Percentiles rank a stretch among this genome's conserved stretches.
phyloP scores from a whole-genome alignment of 30 jellyfish, hydroid and myxozoan genomes.

The Hydractinia symbiolongicarpus region DNA sequence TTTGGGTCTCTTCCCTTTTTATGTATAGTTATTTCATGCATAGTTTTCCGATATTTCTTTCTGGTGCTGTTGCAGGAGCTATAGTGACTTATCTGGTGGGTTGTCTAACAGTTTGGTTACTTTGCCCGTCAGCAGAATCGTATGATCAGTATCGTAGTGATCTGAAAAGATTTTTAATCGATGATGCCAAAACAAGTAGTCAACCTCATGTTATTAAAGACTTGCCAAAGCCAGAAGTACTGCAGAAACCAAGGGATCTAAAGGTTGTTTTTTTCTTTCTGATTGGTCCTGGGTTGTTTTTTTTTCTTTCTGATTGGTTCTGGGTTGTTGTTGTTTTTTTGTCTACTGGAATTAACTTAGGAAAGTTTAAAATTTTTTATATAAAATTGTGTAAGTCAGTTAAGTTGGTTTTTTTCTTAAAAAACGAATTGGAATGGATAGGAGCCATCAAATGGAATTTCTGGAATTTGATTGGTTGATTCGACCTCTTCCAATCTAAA shows the following conservation, averaged over 20 bases:
- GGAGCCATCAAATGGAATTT: neutral
- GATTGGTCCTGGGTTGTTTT: neutral
- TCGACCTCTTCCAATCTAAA: too few relatives aligned
- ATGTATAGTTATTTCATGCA: conserved; percentile 16
- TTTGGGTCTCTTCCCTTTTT: conserved; percentile 7
- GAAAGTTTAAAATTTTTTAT: too few relatives aligned
- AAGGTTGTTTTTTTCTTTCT: conserved; percentile 47
- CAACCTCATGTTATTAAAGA: conserved; percentile 31
- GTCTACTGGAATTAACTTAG: too few relatives aligned
- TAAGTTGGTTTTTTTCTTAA: neutral
- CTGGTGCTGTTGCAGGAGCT: conserved; percentile 49
- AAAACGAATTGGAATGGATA: neutral
- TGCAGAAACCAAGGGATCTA: conserved; percentile 83
- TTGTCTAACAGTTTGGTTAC: conserved; percentile 60
- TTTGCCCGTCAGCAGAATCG: conserved; percentile 90
- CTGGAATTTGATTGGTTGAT: too few relatives aligned
- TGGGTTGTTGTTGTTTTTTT: too few relatives aligned
- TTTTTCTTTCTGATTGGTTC: neutral
- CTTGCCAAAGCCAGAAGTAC: conserved; percentile 51
- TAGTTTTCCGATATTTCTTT: conserved; percentile 3
- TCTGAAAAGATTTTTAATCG: conserved; percentile 44
- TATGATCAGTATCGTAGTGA: conserved; percentile 64
- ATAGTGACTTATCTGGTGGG: conserved; percentile 62
- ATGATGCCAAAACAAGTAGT: conserved; percentile 31
- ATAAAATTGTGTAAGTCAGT: too few relatives aligned